phyloP scores from a whole-genome alignment of 2,888 invertebrate genomes.

The Caenorhabditis doughertyi region DNA sequence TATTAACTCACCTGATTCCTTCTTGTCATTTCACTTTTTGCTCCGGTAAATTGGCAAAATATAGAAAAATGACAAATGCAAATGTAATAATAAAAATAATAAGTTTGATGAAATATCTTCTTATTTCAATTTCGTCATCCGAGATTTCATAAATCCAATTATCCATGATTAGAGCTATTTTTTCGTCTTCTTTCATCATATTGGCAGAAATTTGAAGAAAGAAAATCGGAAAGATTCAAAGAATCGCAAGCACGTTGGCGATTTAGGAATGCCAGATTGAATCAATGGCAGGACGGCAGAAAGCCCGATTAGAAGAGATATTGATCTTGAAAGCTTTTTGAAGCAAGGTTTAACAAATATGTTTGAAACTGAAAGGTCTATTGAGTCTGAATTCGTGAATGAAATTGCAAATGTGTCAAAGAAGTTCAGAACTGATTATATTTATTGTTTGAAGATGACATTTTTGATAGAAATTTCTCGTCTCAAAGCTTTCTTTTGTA shows the following conservation, averaged over 20 bases:
- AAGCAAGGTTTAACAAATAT: conserved; percentile 2
- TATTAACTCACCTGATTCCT: not conserved
- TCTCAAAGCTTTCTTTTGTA: too few relatives aligned
- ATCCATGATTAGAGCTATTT: conserved; percentile 27
- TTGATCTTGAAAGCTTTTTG: conserved; percentile 7
- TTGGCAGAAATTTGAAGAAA: conserved; percentile 14
- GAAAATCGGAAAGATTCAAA: not conserved
- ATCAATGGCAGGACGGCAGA: conserved; percentile 21
- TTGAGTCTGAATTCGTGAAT: not conserved
- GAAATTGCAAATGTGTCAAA: not conserved
- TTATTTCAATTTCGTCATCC: conserved; percentile 1
- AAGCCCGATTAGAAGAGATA: conserved; percentile 20
- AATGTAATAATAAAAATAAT: not conserved
- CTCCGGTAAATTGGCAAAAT: conserved; percentile 12
- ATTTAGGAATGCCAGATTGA: conserved; percentile 18
- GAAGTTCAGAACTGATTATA: too few relatives aligned
- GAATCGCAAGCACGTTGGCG: conserved; percentile 11
- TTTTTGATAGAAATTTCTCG: too few relatives aligned
- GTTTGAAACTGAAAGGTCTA: not conserved
- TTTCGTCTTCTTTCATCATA: conserved; percentile 37
- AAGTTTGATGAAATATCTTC: not conserved
- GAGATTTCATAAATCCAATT: conserved; percentile 16
- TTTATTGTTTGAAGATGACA: not conserved
- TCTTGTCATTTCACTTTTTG: not conserved
- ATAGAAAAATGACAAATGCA: conserved; percentile 9